Percentiles rank a stretch among this genome's conserved stretches.
These are phyloP conservation scores for Labrus mixtus DNA, from an alignment of 2,113 vertebrate species.

Conservation along the genomic window DNA sequence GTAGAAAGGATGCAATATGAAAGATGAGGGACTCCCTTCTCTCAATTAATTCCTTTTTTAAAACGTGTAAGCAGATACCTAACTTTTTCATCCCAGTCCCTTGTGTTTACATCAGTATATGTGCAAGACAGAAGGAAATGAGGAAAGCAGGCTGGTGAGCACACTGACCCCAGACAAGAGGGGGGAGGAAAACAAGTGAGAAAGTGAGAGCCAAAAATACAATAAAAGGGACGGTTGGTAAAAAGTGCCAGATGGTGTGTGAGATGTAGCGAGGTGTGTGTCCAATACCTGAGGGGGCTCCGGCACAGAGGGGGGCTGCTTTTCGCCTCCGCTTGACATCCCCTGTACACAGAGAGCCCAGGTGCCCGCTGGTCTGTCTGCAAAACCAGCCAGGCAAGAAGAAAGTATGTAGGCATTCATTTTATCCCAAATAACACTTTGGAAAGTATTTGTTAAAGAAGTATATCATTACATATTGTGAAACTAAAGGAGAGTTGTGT, in stretches of 20 bases:
- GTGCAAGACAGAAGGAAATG: slow-evolving; percentile 79
- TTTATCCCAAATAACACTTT: slow-evolving; percentile 1
- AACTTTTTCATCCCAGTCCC: slow-evolving; percentile 1
- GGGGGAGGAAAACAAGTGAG: slow-evolving; percentile 66
- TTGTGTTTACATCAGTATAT: slow-evolving; percentile 13
- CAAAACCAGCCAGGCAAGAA: slow-evolving; percentile 53
- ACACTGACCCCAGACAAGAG: slow-evolving; percentile 82
- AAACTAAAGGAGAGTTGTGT: background rate
- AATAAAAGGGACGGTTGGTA: slow-evolving; percentile 52
- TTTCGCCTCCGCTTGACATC: slow-evolving; percentile 98
- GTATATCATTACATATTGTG: background rate
- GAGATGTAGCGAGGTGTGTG: slow-evolving; percentile 52
- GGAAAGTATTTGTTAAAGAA: background rate
- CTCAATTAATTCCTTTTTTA: slow-evolving; percentile 21
- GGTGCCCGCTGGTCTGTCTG: slow-evolving; percentile 97
- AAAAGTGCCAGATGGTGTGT: slow-evolving; percentile 66
- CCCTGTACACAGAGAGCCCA: slow-evolving; percentile 95
- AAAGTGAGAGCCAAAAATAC: slow-evolving; percentile 64
- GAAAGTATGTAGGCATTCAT: slow-evolving; percentile 36
- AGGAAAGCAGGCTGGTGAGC: slow-evolving; percentile 46
- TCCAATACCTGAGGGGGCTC: slow-evolving; percentile 88
- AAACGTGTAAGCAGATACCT: slow-evolving; percentile 16
- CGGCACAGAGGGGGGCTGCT: slow-evolving; percentile 92
- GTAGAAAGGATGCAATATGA: background rate
- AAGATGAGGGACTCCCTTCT: slow-evolving; percentile 15